Base-by-base conservation (phyloP, 35 echinoderm and acorn worm species). In the Lytechinus pictus region DNA sequence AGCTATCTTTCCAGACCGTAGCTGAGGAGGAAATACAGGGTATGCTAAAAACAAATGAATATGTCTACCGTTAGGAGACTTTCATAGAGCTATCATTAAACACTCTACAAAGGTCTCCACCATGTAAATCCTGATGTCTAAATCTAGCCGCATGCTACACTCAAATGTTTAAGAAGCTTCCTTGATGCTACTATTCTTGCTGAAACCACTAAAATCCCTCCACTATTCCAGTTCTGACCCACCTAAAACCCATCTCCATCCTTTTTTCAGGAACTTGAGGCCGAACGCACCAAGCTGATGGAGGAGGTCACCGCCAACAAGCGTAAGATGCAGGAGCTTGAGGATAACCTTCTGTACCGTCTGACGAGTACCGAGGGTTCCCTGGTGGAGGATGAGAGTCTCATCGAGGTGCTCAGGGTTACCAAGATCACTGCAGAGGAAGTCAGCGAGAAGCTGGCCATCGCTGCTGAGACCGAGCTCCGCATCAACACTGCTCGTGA, bases 261-360 rank as follows among this genome's bases (percentile, higher is more conserved):
- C 28, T 7, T 53, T 9, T 94, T 95, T 54, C 91, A 99, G 97
- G 98, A 99, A 95, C 96, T 99, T 5, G 98, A 99, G 71, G 95
- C 98, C 0, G 98, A 99, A 57, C 95, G 98, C 53, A 97, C 95
- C 55, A 99, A 99, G 86, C 95, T 99, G 95, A 99, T 99, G 98
- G 98, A 99, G 91, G 98, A 99, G 89, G 98, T 99, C 14, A 99
- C 97, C n/a, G 97, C 97, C 51, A 99, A 99, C 95, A 97, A 97
- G 87, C 95, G 97, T 27, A 99, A 99, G 95, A 99, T 99, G 98
- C 98, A 99, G 90, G 98, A 99, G 55, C 95, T 99, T 14, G 98
- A 99, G 66, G 98, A 99, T 56, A 99, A 99, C 92, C 97, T 99
- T 33, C 95, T 99, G 66, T 99, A 97, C 95, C 92, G 98, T 57